Conservation (phyloP, 2,113 vertebrate genomes). For the Rynchops niger region DNA sequence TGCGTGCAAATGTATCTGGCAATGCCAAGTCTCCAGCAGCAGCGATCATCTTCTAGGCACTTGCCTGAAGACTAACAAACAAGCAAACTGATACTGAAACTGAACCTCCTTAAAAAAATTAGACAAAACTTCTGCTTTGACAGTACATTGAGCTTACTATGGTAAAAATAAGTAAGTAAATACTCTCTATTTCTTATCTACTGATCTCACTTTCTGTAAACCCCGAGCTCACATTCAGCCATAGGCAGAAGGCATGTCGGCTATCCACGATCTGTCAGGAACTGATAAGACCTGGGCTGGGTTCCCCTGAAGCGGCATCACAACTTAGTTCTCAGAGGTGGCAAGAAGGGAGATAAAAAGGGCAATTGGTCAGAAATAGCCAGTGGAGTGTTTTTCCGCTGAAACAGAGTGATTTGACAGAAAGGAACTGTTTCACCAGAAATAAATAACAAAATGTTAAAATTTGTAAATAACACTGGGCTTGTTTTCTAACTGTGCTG, state of each 20-base stretch:
- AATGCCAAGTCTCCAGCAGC: not conserved
- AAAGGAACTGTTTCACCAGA: not conserved
- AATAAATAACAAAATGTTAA: not conserved
- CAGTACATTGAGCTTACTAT: not conserved
- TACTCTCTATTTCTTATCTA: not conserved
- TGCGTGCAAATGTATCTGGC: not conserved
- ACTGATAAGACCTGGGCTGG: constrained; percentile 41
- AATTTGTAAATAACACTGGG: not conserved
- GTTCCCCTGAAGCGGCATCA: not conserved
- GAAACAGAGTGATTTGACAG: not conserved
- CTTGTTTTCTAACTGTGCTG: not conserved
- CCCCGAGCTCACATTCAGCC: not conserved
- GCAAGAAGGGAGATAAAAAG: not conserved
- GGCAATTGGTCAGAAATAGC: not conserved
- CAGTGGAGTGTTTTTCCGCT: not conserved
- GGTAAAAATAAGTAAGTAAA: not conserved
- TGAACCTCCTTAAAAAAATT: not conserved
- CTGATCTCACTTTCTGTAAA: not conserved
- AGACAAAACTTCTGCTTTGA: not conserved
- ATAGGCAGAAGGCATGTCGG: not conserved
- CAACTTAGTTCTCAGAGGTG: constrained; percentile 10
- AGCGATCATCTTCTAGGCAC: not conserved
- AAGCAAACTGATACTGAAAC: not conserved
- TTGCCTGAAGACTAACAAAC: not conserved
- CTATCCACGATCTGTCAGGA: not conserved